These are phyloP conservation scores for Sweltsa coloradensis DNA, from an alignment of 1,140 invertebrate genomes.

Conservation along the genomic window DNA sequence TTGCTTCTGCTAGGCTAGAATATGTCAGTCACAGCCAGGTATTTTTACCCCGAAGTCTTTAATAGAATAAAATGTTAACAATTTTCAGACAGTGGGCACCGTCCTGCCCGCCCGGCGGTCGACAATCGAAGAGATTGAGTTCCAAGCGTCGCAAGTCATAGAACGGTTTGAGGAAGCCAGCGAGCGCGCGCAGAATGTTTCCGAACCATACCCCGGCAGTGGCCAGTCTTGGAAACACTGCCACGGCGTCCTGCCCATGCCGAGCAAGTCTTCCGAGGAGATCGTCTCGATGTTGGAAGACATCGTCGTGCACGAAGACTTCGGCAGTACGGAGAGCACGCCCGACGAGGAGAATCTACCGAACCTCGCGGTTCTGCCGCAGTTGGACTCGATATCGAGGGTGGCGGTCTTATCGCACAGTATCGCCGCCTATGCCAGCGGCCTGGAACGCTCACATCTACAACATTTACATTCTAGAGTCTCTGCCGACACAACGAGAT, in stretches of 20 bases:
- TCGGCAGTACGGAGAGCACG: slow-evolving; percentile 9
- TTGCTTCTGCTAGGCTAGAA: no score
- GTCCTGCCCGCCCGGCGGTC: not conserved
- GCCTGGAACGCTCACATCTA: slow-evolving; percentile 52
- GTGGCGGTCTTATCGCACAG: slow-evolving; percentile 60
- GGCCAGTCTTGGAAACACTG: slow-evolving; percentile 29
- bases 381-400: slow-evolving; percentile 45
- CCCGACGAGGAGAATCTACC: slow-evolving; percentile 27
- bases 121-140: slow-evolving; percentile 39
- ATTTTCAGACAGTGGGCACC: no score
- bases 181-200: slow-evolving; percentile 33
- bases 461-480: slow-evolving; percentile 56
- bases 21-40: no score
- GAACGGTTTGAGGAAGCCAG: slow-evolving; percentile 47
- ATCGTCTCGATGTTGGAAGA: slow-evolving; percentile 35
- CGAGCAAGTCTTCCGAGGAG: slow-evolving; percentile 27
- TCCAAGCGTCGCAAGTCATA: slow-evolving; percentile 52
- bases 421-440: slow-evolving; percentile 57
- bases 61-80: no score
- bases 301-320: slow-evolving; percentile 34
- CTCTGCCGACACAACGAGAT: slow-evolving; percentile 59
- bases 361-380: slow-evolving; percentile 31
- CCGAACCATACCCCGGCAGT: slow-evolving; percentile 33
- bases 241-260: slow-evolving; percentile 29
- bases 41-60: no score